Conservation (phyloP, 2,113 vertebrate genomes). For the Balaeniceps rex region DNA sequence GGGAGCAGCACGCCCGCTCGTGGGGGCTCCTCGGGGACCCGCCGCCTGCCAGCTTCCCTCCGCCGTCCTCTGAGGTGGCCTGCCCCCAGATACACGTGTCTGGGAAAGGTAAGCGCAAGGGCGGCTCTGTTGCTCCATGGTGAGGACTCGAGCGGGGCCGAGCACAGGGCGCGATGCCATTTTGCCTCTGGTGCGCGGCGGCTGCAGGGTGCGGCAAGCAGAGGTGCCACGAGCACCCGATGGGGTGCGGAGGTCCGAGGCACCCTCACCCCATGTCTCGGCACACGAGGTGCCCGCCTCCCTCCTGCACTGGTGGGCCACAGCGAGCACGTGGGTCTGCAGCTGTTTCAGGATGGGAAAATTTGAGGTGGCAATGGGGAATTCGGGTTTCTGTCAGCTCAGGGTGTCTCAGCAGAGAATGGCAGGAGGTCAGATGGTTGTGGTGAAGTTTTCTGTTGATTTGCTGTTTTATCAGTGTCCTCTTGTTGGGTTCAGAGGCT, state of each 20-base stretch:
- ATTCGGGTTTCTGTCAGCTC: not conserved
- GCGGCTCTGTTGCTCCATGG: not conserved
- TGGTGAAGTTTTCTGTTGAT: not conserved
- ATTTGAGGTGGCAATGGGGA: not conserved
- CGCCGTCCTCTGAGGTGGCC: not conserved
- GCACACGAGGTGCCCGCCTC: accelerated
- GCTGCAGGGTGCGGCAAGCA: accelerated
- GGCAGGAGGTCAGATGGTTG: not conserved
- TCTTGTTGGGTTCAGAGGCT: not conserved
- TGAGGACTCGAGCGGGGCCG: not conserved
- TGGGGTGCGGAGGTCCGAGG: accelerated
- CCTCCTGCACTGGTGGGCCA: not conserved
- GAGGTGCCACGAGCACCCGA: not conserved
- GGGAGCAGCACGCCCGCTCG: not conserved
- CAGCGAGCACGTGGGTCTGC: accelerated
- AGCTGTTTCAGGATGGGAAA: accelerated
- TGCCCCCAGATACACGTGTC: not conserved
- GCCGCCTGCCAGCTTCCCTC: not conserved
- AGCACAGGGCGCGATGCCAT: not conserved
- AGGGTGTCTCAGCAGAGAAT: not conserved
- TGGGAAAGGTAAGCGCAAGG: not conserved
- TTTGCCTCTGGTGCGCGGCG: accelerated
- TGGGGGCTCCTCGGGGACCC: not conserved
- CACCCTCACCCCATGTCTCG: accelerated
- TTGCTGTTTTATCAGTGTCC: not conserved